Conservation (phyloP, 2,888 invertebrate genomes). For the Synanthedon formicaeformis region DNA sequence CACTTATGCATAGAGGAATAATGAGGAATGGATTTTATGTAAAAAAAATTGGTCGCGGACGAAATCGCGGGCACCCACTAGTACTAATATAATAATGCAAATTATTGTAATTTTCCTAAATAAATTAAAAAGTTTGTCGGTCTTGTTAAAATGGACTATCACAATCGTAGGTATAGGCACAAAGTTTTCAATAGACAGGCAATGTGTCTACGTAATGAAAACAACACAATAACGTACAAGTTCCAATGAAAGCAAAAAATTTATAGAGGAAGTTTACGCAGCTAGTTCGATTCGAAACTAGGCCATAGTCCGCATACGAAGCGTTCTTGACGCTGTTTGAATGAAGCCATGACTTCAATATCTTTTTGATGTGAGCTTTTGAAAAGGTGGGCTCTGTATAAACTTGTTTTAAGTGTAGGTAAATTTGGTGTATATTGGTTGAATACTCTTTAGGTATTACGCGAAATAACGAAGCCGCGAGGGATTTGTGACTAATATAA, state of each 20-base stretch:
- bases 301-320: constrained; percentile 12
- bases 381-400: constrained; percentile 6
- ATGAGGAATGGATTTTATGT: too few relatives aligned
- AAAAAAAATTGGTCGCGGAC: too few relatives aligned
- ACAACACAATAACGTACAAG: constrained; percentile 3
- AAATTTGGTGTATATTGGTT: constrained; percentile 7
- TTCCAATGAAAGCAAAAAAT: constrained; percentile 10
- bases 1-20: too few relatives aligned
- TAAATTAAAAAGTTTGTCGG: too few relatives aligned
- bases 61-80: too few relatives aligned
- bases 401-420: constrained; percentile 4
- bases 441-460: constrained; percentile 10
- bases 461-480: constrained; percentile 20
- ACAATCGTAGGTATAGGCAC: too few relatives aligned
- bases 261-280: constrained; percentile 14
- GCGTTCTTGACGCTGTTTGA: constrained; percentile 1
- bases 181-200: too few relatives aligned
- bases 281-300: constrained; percentile 16
- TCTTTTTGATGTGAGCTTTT: constrained; percentile 12
- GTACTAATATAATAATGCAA: too few relatives aligned
- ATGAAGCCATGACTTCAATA: constrained; percentile 5
- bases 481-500: constrained; percentile 31
- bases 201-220: too few relatives aligned
- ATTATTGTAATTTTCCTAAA: too few relatives aligned
- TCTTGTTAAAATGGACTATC: too few relatives aligned